Base-by-base conservation (phyloP, 92 coral and sea anemone species). In the Actinostola sp. region DNA sequence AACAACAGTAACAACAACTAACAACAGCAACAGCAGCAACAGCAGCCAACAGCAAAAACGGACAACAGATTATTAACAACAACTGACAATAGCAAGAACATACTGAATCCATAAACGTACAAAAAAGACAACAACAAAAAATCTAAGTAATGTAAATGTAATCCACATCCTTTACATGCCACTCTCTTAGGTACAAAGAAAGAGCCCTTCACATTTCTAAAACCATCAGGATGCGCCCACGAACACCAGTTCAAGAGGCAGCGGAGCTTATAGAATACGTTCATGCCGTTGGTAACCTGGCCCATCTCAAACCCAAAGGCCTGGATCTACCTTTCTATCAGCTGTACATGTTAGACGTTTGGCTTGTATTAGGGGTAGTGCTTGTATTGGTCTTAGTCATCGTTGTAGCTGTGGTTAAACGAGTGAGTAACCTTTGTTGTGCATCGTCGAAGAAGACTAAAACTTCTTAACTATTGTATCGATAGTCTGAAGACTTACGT, bases 181-280 rank as follows among this genome's bases (percentile, higher is more conserved):
- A n/a, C n/a, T 57, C 41, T 44, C 58, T 13, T 38, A 80, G 79
- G 9, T 80, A 80, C 29, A 76, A 63, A 17, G 66, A 80, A 55
- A 38, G 57, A 39, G 80, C 74, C 0, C 43, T 7, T 10, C 67
- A 76, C 38, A 54, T 71, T 17, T 80, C 79, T 21, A 72, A 43
- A 14, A 28, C 62, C n/a, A 15, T 80, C 19, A 80, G 63, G 34
- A 70, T 15, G 31, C 73, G 74, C 27, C 72, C 72, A 33, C 79
- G 85, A 19, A 63, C 72, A 28, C 85, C 85, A 6, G 33, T 72
- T 3, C 50, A 80, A 65, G 79, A 72, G 36, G 85, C 85, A 50
- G 85, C 85, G 34, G 79, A 80, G 31, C 75, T 76, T 51, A 36
- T 80, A 41, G 85, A 80, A 31, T 80, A 80, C 63, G 38, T 76